Evolutionary conservation across 2,113 vertebrate species (phyloP), one percentile per base, ranked within the genome.

Genomic region (Sinocyclocheilus anshuiensis): DNA sequence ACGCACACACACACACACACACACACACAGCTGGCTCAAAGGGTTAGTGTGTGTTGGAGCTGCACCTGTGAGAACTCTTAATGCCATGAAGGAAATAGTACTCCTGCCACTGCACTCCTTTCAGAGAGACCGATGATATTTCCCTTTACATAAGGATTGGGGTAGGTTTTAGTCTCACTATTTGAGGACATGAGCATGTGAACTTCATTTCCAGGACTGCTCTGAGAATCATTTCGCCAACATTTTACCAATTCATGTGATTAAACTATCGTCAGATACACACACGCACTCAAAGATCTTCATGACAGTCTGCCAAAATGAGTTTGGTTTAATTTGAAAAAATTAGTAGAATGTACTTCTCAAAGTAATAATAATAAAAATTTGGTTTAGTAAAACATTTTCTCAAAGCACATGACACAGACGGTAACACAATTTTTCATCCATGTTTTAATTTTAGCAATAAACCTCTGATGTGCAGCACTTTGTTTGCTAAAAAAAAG

Each of bases 61-160:
- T 57, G 26, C 76, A 78, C 76, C 76, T 78, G 48, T 76, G 39
- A 76, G 1, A 24, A 48, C 74, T 74, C 71, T 36, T 33, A 76
- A 76, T 29, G 45, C 74, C 45, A 18, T 7, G 15, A 83, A 53
- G 29, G 69, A n/a, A 75, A 39, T 61, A 36, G 9, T 20, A 6
- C 11, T 81, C n/a, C 26, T 67, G 6, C 24, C 13, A 15, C 63
- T 6, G 26, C 29, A 10, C 29, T 71, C 67, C 16, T 71, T 20
- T 20, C 29, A 69, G 29, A 69, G 15, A 36, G 29, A 69, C 65
- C 4, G 65, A 18, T 20, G 29, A 71, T 36, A 4, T 71, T 71
- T 69, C 2, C 16, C 16, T 69, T 12, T 48, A 48, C 45, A 48
- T 48, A 48, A 48, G 45, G 45, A 2, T 12, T 48, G 45, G 45